A percentile compares a stretch with the other conserved stretches of the same genome.
These are phyloP conservation scores for Eupristina koningsbergeri DNA, from an alignment of 1,140 invertebrate species.

Conservation along the genomic window DNA sequence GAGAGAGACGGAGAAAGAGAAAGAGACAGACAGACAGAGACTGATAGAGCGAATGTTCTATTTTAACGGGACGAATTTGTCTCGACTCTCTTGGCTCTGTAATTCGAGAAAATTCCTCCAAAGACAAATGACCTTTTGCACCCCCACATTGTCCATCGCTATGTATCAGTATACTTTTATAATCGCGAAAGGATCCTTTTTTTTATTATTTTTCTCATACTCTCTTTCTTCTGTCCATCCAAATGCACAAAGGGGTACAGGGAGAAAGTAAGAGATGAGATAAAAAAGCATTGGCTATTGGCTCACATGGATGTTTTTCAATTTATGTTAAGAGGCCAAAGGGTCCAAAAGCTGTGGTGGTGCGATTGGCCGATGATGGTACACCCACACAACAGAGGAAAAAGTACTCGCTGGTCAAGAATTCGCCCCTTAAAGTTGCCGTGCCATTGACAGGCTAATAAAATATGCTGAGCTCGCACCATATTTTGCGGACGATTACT, in stretches of 20 bases:
- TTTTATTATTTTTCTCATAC: not conserved
- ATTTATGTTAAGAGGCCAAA: not conserved
- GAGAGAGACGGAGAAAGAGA: not conserved
- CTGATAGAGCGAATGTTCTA: slow-evolving; percentile 9
- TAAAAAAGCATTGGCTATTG: not conserved
- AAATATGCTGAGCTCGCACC: slow-evolving; percentile 65
- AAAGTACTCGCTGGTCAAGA: slow-evolving; percentile 1
- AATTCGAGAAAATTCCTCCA: slow-evolving; percentile 38
- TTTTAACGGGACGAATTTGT: slow-evolving; percentile 30
- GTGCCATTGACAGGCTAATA: slow-evolving; percentile 52
- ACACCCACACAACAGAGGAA: not conserved
- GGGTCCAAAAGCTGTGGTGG: not conserved
- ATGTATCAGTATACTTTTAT: slow-evolving; percentile 13
- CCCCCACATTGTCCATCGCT: not conserved
- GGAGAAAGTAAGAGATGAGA: not conserved
- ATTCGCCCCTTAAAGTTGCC: not conserved
- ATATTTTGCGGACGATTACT: slow-evolving; percentile 67
- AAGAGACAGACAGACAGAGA: not conserved
- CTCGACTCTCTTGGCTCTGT: not conserved
- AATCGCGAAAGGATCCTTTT: slow-evolving; percentile 18
- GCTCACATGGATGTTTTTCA: not conserved
- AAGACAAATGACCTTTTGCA: slow-evolving; percentile 27
- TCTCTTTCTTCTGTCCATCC: not conserved
- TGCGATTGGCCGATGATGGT: not conserved
- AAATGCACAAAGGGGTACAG: not conserved